A percentile compares a stretch with the other conserved stretches of the same genome.
These are phyloP conservation scores for Clytia hemisphaerica DNA, from an alignment of 30 jellyfish, hydroid and myxozoan species.

Conservation along the genomic window DNA sequence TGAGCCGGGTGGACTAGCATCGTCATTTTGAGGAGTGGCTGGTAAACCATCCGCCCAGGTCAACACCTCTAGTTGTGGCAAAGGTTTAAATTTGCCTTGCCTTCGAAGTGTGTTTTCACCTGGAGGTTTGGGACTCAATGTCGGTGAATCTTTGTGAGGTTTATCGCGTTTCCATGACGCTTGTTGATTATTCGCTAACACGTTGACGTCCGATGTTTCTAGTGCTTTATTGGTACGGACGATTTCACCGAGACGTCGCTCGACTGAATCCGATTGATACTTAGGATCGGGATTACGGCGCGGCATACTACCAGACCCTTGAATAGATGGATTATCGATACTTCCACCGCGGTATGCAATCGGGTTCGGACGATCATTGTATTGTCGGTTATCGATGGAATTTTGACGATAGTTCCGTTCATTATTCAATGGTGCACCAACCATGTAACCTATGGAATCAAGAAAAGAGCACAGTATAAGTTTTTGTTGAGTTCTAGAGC, in stretches of 20 bases:
- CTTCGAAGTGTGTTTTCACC: conserved; percentile 91
- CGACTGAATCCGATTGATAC: conserved; percentile 33
- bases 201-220: conserved; percentile 70
- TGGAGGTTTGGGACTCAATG: conserved; percentile 42
- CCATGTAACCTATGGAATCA: conserved; percentile 30
- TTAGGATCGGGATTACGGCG: conserved; percentile 34
- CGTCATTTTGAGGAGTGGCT: conserved; percentile 55
- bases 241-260: conserved; percentile 80
- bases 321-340: conserved; percentile 60
- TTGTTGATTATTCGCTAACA: conserved; percentile 77
- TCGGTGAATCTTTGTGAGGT: conserved; percentile 57
- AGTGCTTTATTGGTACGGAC: conserved; percentile 76
- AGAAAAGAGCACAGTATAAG: no score
- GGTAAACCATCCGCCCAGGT: conserved; percentile 98
- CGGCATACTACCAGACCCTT: conserved; percentile 65
- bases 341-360: conserved; percentile 24
- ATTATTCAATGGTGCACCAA: conserved; percentile 38
- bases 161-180: conserved; percentile 92
- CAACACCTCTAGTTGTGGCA: conserved; percentile 84
- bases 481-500: no score
- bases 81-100: conserved; percentile 84
- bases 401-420: conserved; percentile 21
- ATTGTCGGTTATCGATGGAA: no score
- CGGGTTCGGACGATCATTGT: conserved; percentile 5
- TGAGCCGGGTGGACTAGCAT: conserved; percentile 92